phyloP scores from a whole-genome alignment of 1,140 invertebrate genomes.

The Megalopta genalis region DNA sequence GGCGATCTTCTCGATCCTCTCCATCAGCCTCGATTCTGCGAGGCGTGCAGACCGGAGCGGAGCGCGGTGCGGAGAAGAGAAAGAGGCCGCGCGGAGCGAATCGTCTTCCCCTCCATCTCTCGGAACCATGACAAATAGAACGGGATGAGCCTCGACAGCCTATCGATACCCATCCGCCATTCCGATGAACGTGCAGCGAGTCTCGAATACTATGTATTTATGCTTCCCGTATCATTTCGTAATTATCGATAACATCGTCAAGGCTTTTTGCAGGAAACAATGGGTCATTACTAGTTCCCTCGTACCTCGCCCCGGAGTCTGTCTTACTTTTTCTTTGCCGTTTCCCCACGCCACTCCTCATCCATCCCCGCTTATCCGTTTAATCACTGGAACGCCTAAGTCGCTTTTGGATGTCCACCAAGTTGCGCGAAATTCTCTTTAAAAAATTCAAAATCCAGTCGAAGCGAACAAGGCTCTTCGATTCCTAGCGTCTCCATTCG shows the following conservation, averaged over 20 bases:
- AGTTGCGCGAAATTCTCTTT: background rate
- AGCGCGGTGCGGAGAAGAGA: too few species aligned
- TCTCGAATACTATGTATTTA: constrained; percentile 74
- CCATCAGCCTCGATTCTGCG: constrained; percentile 39
- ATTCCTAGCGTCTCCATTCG: background rate
- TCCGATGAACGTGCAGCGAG: constrained; percentile 71
- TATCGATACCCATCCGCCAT: constrained; percentile 78
- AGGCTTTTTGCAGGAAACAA: constrained; percentile 80
- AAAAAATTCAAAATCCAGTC: background rate
- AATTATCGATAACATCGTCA: constrained; percentile 81
- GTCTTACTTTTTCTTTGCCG: constrained; percentile 41
- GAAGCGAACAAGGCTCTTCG: background rate
- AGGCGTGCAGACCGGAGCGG: too few species aligned
- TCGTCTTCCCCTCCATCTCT: background rate
- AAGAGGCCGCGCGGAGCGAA: too few species aligned
- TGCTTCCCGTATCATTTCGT: constrained; percentile 80
- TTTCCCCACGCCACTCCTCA: background rate
- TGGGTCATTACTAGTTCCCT: constrained; percentile 75
- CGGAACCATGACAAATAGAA: constrained; percentile 74
- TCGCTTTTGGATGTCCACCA: background rate
- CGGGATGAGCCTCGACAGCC: constrained; percentile 72
- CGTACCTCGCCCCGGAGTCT: constrained; percentile 43
- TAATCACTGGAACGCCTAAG: constrained; percentile 13
- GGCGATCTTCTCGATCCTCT: constrained; percentile 56
- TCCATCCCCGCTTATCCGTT: constrained; percentile 9